Base-by-base conservation (phyloP, 2,113 vertebrate species). In the Cynopterus brachyotis region DNA sequence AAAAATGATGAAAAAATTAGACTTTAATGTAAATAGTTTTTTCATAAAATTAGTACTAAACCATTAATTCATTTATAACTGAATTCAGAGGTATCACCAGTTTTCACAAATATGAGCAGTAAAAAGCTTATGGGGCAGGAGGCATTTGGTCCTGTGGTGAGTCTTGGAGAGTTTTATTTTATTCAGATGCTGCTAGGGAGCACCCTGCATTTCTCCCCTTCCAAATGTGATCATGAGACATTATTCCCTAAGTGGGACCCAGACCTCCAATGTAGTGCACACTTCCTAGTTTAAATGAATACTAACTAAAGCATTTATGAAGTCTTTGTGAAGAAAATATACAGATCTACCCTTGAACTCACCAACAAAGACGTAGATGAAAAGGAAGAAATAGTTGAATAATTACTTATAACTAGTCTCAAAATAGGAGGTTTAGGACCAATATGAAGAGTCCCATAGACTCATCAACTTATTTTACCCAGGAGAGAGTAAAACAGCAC, bases 31-130 rank as follows among this genome's bases (percentile, higher is more conserved):
- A 89, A 97, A 96, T 26, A 30, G 12, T 69, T 72, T 89, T 70
- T 83, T 88, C 6, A 57, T 57, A 93, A 91, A 96, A 81, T 85
- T 4, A 95, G 17, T 13, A 55, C 35, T 84, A 84, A 89, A 87
- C 28, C 64, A 70, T 0, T 45, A 20, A 69, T 76, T 45, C 32
- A 35, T 62, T 95, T 59, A 88, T 9, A 26, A 64, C 10, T 64
- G 9, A 62, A 78, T 70, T 67, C 19, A 83, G 50, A 11, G 40
- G 15, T 78, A 35, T 76, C 5, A n/a, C 2, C 50, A 79, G 17
- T 79, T 57, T 76, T 78, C 81, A 88, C 45, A 79, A 92, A 88
- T 6, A 1, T 2, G 15, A 86, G 30, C 17, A 69, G 9, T 55
- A 32, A 28, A 80, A 78, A 80, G 26, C 24, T 70, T n/a, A 13